Evolutionary conservation across 1,140 invertebrate species (phyloP), one percentile per base, ranked within the genome.

Genomic region (Sweltsa coloradensis): DNA sequence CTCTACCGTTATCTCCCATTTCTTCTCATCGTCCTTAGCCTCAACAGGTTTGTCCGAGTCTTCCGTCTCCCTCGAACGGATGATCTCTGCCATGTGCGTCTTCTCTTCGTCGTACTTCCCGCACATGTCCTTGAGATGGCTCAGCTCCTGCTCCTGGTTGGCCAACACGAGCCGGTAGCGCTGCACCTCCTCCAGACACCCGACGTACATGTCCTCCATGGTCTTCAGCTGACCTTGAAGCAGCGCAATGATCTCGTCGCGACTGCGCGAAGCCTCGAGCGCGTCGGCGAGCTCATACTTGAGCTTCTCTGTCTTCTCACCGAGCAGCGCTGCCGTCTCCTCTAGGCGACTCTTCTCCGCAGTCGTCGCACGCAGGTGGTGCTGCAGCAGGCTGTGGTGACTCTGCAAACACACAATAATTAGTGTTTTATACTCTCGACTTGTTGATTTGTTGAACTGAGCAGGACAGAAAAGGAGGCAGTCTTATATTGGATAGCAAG

Each of bases 201-300:
- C 13, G n/a, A 42, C 37, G 34, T 52, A 42, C 14, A 29, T n/a
- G 11, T 13, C 25, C 25, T 52, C 47, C 34, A 50, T 2, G 13
- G 26, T 2, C 11, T 24, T 21, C 23, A 52, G 18, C 14, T 52
- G 51, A 5, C 22, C 43, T 26, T 49, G 34, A 19, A 52, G 26
- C 14, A 50, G 13, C 2, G 26, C 22, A 9, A 58, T 53, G 3
- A 56, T 54, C 27, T 59, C 56, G 22, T 55, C 48, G 37, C 52
- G 45, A n/a, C 48, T 53, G n/a, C 45, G 45, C 22, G 56, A 48
- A 27, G 49, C 49, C 39, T 57, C 51, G 42, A 36, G 40, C 2
- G 56, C 49, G 23, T 59, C 56, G 16, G 52, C 55, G 31, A 59
- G 37, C 45, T 59, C 57, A 43, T 59, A 59, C 25, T 56, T 47